phyloP scores from a whole-genome alignment of 1,140 invertebrate genomes.

The Heliconius hewitsoni region DNA sequence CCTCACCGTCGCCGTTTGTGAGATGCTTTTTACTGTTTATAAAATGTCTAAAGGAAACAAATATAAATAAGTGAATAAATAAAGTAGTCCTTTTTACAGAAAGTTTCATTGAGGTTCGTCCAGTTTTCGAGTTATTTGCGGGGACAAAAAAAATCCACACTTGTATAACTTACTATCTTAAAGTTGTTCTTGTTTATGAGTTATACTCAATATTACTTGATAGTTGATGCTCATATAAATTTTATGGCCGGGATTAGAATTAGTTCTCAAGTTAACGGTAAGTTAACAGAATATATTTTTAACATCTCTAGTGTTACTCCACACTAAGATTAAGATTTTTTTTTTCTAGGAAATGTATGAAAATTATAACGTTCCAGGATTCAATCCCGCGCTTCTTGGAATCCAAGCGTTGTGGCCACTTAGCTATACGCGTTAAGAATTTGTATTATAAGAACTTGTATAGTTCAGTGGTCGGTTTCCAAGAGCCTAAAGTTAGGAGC shows the following conservation, averaged over 20 bases:
- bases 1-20: slow-evolving; percentile 16
- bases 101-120: slow-evolving; percentile 3
- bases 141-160: neutral
- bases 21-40: neutral
- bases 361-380: no score
- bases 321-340: no score
- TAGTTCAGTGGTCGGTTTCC: no score
- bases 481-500: no score
- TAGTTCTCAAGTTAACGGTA: neutral
- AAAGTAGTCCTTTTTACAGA: neutral
- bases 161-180: neutral
- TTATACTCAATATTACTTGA: neutral
- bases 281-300: neutral
- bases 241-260: slow-evolving; percentile 18
- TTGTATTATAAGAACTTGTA: no score
- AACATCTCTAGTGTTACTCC: no score
- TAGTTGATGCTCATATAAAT: neutral
- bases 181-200: neutral
- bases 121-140: neutral
- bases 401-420: no score
- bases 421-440: no score
- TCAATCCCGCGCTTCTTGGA: no score
- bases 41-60: neutral
- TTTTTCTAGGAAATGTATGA: no score
- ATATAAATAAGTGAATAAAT: neutral